A percentile compares a stretch with the other conserved stretches of the same genome.
These are phyloP conservation scores for Phymorhynchus buccinoides DNA, from an alignment of 1,140 invertebrate genomes.

Conservation along the genomic window DNA sequence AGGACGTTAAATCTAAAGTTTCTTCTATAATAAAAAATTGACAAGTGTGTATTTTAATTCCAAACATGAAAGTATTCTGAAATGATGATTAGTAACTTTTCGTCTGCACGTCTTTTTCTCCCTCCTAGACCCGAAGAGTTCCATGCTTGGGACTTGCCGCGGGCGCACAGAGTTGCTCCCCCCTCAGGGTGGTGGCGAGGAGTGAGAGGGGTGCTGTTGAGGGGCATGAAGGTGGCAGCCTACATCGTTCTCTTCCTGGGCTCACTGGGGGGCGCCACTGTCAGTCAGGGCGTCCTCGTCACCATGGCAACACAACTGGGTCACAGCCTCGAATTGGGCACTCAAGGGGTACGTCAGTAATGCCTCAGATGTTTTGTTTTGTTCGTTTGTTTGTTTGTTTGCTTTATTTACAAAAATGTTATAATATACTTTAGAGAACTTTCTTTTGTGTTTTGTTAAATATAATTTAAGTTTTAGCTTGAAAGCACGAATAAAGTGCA, in stretches of 20 bases:
- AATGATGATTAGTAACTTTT: no score
- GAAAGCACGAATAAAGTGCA: no score
- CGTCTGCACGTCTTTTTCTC: background rate
- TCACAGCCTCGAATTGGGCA: background rate
- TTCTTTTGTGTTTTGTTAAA: no score
- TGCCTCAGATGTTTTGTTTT: no score
- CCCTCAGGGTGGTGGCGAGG: background rate
- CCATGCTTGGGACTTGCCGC: slow-evolving; percentile 8
- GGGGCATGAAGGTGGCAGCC: slow-evolving; percentile 17
- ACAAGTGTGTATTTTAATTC: no score
- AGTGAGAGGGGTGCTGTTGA: background rate
- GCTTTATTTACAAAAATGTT: no score
- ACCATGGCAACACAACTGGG: background rate
- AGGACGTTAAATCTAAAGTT: no score
- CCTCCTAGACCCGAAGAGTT: slow-evolving; percentile 8
- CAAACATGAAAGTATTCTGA: no score
- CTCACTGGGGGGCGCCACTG: background rate
- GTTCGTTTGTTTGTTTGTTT: no score
- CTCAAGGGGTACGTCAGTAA: background rate
- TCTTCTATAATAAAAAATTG: no score
- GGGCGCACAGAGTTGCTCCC: background rate
- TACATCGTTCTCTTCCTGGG: slow-evolving; percentile 26
- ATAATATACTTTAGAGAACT: no score
- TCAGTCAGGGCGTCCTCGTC: slow-evolving; percentile 18
- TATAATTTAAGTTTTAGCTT: no score